Conservation (phyloP, 2,797 vertebrate species). For the Epinephelus coioides region DNA sequence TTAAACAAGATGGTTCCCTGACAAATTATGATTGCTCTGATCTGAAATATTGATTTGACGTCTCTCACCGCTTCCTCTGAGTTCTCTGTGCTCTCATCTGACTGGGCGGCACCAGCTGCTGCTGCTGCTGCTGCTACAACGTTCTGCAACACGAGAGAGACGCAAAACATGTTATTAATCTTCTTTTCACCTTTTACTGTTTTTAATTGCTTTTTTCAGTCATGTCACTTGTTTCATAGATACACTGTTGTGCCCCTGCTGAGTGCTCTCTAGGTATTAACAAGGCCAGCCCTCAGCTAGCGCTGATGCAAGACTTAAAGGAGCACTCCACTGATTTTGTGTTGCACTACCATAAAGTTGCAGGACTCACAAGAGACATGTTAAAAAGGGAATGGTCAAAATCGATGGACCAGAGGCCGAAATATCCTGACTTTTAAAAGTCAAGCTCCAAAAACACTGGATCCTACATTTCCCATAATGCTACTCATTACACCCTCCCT, state of each 20-base stretch:
- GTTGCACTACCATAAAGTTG: background rate
- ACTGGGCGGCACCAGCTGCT: slow-evolving; percentile 49
- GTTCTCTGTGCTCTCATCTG: slow-evolving; percentile 79
- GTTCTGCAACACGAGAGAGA: slow-evolving; percentile 60
- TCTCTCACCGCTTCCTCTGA: slow-evolving; percentile 81
- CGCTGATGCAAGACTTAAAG: background rate
- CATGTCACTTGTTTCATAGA: no score
- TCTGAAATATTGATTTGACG: background rate
- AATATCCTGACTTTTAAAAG: background rate
- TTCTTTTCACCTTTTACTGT: background rate
- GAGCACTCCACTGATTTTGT: background rate
- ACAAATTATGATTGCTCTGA: background rate
- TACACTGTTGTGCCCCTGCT: background rate
- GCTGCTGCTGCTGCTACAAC: slow-evolving; percentile 49
- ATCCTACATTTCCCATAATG: background rate
- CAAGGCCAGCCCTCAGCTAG: no score
- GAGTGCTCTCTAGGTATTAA: background rate
- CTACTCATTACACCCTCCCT: background rate
- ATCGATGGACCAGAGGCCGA: background rate
- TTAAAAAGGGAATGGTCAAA: background rate
- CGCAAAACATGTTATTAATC: background rate
- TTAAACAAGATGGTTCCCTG: background rate
- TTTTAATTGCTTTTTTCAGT: background rate
- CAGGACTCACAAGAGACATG: background rate
- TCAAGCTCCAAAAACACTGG: background rate